A percentile compares a stretch with the other conserved stretches of the same genome.
Evolutionary conservation across 2,113 vertebrate genomes (phyloP).

Genomic region (Onychostoma macrolepis): DNA sequence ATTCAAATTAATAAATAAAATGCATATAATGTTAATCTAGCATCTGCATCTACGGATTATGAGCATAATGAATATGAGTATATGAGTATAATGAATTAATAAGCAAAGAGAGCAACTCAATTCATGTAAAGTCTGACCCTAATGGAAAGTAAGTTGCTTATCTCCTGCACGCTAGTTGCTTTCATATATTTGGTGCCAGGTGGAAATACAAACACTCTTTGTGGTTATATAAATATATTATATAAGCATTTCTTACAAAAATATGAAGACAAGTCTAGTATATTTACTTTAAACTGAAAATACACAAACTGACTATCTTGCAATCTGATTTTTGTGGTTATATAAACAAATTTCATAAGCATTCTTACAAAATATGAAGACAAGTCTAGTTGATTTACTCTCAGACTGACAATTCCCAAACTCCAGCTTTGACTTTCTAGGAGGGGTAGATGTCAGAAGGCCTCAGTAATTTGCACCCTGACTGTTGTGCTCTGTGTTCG

Average conservation of each 20-base stretch:
- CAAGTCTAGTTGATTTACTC: not conserved
- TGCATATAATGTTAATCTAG: not conserved
- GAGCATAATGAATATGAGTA: too few relatives aligned
- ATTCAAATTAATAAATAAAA: not conserved
- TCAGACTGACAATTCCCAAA: not conserved
- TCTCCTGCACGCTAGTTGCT: not conserved
- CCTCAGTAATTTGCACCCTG: constrained; percentile 21
- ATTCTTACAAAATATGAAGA: not conserved
- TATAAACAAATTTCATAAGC: not conserved
- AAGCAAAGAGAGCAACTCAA: not conserved
- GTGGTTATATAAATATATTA: not conserved
- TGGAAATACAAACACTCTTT: not conserved
- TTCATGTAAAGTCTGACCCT: not conserved
- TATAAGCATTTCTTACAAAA: not conserved
- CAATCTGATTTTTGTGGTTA: not conserved
- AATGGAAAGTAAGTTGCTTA: not conserved
- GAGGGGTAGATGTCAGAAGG: not conserved
- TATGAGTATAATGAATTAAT: not conserved
- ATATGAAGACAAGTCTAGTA: not conserved
- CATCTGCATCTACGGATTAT: not conserved
- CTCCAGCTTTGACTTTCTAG: not conserved
- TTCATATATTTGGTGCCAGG: not conserved
- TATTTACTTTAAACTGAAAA: not conserved
- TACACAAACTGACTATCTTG: too few relatives aligned
- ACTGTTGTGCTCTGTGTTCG: not conserved